A percentile compares a stretch with the other conserved stretches of the same genome.
Evolutionary conservation across 1,140 invertebrate species (phyloP).

Genomic region (Drosophila sulfurigaster): DNA sequence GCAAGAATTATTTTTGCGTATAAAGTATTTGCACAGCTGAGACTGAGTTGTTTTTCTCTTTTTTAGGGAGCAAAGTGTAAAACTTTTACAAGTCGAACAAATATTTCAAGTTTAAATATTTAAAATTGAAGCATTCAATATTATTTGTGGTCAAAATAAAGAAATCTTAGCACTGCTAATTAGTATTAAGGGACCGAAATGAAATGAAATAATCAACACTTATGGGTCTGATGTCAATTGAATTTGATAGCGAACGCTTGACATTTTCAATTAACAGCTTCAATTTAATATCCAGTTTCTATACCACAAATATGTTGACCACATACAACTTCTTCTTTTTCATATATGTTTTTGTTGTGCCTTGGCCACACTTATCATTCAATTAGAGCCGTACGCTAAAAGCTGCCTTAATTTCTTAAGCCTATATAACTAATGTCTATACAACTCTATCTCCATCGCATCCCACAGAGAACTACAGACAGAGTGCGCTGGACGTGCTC

Average conservation of each 20-base stretch:
- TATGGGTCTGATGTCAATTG: slow-evolving; percentile 31
- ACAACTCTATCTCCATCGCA: background rate
- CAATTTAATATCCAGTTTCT: slow-evolving; percentile 1
- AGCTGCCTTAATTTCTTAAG: slow-evolving; percentile 1
- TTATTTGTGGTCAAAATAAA: slow-evolving; percentile 12
- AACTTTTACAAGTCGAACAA: background rate
- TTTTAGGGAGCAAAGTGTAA: background rate
- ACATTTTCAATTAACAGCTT: slow-evolving; percentile 30
- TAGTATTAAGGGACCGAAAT: slow-evolving; percentile 9
- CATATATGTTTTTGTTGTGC: background rate
- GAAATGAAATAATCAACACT: slow-evolving; percentile 24
- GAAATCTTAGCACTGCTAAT: slow-evolving; percentile 32
- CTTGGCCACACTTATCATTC: slow-evolving; percentile 35
- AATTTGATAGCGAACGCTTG: slow-evolving; percentile 24
- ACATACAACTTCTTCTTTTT: background rate
- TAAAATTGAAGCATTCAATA: background rate
- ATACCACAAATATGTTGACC: background rate
- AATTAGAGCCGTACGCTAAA: slow-evolving; percentile 14
- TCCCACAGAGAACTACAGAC: slow-evolving; percentile 63
- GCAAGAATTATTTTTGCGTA: background rate
- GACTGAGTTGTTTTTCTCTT: too few species aligned
- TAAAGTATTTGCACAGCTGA: slow-evolving; percentile 36
- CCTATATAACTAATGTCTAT: slow-evolving; percentile 7
- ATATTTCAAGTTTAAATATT: slow-evolving; percentile 1
- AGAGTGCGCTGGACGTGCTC: slow-evolving; percentile 72